phyloP scores from a whole-genome alignment of 2,113 vertebrate genomes.

The Condylura cristata region DNA sequence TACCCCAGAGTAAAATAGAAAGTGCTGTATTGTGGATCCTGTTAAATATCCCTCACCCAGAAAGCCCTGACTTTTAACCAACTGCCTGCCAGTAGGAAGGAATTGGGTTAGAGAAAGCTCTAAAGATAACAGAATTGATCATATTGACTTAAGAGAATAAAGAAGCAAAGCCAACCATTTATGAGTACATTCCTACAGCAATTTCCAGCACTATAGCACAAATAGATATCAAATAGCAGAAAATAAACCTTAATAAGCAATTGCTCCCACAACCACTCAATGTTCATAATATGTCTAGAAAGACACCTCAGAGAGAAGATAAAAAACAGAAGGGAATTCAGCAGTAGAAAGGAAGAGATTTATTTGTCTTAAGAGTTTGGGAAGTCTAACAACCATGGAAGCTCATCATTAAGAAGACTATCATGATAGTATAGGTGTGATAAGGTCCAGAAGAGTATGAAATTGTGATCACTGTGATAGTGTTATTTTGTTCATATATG shows the following conservation, averaged over 20 bases:
- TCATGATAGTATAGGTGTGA: neutral
- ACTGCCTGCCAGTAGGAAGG: neutral
- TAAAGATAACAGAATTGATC: constrained; percentile 62
- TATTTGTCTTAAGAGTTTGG: neutral
- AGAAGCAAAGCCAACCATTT: constrained; percentile 10
- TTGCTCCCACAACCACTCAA: constrained; percentile 33
- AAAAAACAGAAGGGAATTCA: neutral
- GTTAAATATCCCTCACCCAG: neutral
- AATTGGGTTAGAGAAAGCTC: constrained; percentile 54
- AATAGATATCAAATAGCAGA: constrained; percentile 53
- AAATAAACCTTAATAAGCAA: constrained; percentile 56
- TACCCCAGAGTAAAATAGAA: neutral
- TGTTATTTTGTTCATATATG: constrained; percentile 10
- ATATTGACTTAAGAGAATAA: constrained; percentile 61
- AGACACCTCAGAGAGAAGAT: neutral
- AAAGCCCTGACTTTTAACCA: constrained; percentile 62
- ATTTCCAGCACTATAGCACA: constrained; percentile 50
- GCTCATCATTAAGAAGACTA: neutral
- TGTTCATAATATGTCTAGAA: neutral
- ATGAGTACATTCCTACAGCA: constrained; percentile 25
- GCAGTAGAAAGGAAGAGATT: neutral
- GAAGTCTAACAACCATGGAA: neutral
- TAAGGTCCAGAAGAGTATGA: neutral
- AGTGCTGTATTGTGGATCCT: neutral
- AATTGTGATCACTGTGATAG: neutral